A percentile compares a stretch with the other conserved stretches of the same genome.
phyloP scores from a whole-genome alignment of 2,113 vertebrate genomes.

The Zosterops hypoxanthus region DNA sequence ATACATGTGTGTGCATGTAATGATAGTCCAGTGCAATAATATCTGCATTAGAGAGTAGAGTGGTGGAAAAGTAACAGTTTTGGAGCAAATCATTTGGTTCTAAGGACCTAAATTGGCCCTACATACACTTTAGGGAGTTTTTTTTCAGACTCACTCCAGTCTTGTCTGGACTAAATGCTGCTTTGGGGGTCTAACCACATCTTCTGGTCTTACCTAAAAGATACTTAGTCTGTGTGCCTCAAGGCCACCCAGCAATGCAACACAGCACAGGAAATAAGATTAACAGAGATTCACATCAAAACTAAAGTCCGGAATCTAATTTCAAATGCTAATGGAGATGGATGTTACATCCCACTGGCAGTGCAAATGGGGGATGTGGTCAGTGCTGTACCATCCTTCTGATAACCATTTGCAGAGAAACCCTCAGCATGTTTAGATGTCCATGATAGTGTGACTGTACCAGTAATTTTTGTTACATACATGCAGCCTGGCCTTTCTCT shows the following conservation, averaged over 20 bases:
- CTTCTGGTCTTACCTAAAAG: not conserved
- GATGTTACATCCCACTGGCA: not conserved
- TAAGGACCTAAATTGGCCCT: not conserved
- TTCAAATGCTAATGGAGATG: not conserved
- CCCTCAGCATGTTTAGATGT: not conserved
- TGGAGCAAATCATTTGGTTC: not conserved
- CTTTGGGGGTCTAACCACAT: not conserved
- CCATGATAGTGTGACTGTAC: not conserved
- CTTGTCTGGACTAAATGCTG: not conserved
- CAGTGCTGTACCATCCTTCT: not conserved
- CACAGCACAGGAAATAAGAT: not conserved
- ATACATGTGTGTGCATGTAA: not conserved
- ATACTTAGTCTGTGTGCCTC: not conserved
- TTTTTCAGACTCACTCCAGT: not conserved
- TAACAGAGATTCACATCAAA: not conserved
- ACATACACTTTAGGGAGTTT: not conserved
- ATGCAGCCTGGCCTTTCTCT: not conserved
- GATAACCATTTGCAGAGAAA: not conserved
- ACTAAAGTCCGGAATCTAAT: not conserved
- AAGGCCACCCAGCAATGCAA: not conserved
- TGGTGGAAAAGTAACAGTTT: not conserved
- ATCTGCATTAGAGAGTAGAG: not conserved
- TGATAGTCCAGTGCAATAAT: not conserved
- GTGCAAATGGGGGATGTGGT: not conserved
- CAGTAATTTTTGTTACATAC: not conserved